A percentile compares a stretch with the other conserved stretches of the same genome.
phyloP scores from a whole-genome alignment of 2,797 vertebrate species.

The Molossus molossus region DNA sequence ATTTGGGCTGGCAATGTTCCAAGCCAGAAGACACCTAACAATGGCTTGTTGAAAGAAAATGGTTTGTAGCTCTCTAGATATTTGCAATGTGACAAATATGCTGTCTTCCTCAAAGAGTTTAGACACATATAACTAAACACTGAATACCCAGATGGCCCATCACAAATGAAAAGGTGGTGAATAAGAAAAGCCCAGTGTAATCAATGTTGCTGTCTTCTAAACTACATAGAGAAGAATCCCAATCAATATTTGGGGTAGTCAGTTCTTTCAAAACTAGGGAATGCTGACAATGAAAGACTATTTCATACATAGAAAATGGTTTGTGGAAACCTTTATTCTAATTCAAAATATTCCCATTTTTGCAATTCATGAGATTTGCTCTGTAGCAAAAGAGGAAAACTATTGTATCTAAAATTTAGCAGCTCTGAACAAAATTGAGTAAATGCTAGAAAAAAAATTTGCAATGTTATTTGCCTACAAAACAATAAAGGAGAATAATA shows the following conservation, averaged over 20 bases:
- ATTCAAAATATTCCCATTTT: constrained; percentile 73
- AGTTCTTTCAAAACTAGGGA: constrained; percentile 58
- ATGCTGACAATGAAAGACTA: constrained; percentile 41
- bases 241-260: constrained; percentile 68
- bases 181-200: constrained; percentile 76
- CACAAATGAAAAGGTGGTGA: constrained; percentile 70
- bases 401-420: constrained; percentile 70
- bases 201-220: constrained; percentile 78
- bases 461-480: constrained; percentile 52
- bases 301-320: constrained; percentile 66
- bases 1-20: constrained; percentile 69
- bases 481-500: constrained; percentile 70
- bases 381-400: constrained; percentile 59
- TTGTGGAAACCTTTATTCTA: constrained; percentile 67
- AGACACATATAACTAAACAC: constrained; percentile 81
- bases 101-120: constrained; percentile 85
- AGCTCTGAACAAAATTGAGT: constrained; percentile 64
- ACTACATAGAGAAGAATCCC: constrained; percentile 74
- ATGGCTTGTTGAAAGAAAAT: constrained; percentile 83
- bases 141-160: constrained; percentile 81
- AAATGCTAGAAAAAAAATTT: constrained; percentile 46
- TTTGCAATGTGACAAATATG: constrained; percentile 85
- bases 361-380: constrained; percentile 76
- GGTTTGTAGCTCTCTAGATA: constrained; percentile 83
- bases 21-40: constrained; percentile 79